These are phyloP conservation scores for Xestobium rufovillosum DNA, from an alignment of 2,888 invertebrate genomes.

Conservation along the genomic window DNA sequence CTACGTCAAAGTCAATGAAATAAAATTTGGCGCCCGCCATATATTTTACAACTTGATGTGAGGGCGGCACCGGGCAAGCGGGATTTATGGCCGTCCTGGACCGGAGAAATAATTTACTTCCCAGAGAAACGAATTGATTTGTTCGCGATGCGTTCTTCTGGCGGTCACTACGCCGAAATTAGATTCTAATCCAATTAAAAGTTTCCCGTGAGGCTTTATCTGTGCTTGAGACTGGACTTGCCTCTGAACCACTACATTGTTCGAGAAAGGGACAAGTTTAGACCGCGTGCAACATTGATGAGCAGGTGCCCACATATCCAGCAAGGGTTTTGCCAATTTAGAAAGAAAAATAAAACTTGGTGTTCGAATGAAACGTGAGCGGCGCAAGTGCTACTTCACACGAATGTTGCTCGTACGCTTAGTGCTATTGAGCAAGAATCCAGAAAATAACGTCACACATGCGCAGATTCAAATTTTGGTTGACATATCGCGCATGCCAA, in stretches of 20 bases:
- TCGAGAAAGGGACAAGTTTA: constrained; percentile 24
- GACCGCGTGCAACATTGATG: constrained; percentile 37
- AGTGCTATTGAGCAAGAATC: no score
- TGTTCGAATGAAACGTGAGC: constrained; percentile 15
- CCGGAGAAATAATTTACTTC: constrained; percentile 26
- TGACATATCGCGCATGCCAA: no score
- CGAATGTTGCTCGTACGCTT: no score
- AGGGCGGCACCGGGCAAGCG: no score
- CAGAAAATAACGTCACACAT: no score
- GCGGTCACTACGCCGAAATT: constrained; percentile 44
- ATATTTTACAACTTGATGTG: no score
- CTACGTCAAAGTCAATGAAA: no score
- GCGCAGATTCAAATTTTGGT: no score
- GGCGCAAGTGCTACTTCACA: no score
- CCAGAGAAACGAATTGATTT: constrained; percentile 36
- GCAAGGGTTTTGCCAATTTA: constrained; percentile 19
- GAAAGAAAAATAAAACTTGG: constrained; percentile 31
- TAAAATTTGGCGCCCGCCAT: no score
- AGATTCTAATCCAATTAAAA: constrained; percentile 48
- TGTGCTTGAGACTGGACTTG: constrained; percentile 28
- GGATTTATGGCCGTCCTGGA: no score
- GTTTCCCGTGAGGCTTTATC: constrained; percentile 35
- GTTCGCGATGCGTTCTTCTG: constrained; percentile 30
- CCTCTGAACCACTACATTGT: constrained; percentile 22
- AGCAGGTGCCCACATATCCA: constrained; percentile 29